Evolutionary conservation across 1,140 invertebrate species (phyloP), one percentile per base, ranked within the genome.

Genomic region (Leptinotarsa defecta): DNA sequence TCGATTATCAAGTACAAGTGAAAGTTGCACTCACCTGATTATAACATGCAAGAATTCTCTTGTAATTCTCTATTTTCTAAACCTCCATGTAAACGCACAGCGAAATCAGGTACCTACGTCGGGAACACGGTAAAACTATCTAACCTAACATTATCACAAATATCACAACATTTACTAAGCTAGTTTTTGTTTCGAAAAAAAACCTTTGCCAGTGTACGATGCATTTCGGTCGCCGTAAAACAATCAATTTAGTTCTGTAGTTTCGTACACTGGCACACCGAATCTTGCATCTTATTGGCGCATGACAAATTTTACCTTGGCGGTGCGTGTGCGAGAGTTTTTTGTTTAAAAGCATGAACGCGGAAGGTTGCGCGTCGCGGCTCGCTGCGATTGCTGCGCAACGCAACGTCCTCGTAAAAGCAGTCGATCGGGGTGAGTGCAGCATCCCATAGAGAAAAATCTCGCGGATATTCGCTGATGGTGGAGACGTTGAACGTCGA

Each of bases 81-180:
- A 67, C 73, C 69, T 76, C 76, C 78, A 78, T 80, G 61, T 69
- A 76, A 74, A 76, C 74, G 74, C 75, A 80, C 78, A 78, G 74
- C 74, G 69, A 69, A 62, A 77, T 77, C 75, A 83, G 80, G 80
- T 81, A 81, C 34, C 34, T 43, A 43, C 79, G 70, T 49, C 57
- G 76, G 71, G 62, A 73, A 75, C 79, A 79, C 80, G 80, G 76
- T 71, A 79, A 72, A 61, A 68, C 68, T 70, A 76, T 79, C 79
- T 81, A 83, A 77, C 74, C 79, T 81, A 81, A 76, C 77, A 80
- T 82, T 71, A 84, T 84, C 83, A 84, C 83, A 84, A 79, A 77
- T 84, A 84, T 84, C 82, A 84, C 83, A 84, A 84, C 83, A 82
- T 80, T 82, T 81, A 83, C 76, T 81, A 76, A 64, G 57, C 67